Conservation (phyloP, 2,113 vertebrate species). For the Sinocyclocheilus anophthalmus region DNA sequence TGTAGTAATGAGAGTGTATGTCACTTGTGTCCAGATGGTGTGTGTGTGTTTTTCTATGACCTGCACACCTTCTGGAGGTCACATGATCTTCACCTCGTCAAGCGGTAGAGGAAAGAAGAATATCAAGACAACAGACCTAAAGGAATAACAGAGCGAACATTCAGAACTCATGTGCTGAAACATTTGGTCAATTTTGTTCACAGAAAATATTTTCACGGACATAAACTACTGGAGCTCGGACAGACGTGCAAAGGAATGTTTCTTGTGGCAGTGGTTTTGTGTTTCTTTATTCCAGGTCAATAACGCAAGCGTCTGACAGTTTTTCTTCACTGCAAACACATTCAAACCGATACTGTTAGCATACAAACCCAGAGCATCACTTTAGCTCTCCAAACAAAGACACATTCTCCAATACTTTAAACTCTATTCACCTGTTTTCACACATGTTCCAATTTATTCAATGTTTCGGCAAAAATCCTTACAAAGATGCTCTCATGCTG, state of each 20-base stretch:
- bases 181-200: conserved; percentile 12
- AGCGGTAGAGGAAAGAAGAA: not conserved
- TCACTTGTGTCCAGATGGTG: conserved; percentile 28
- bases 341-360: not conserved
- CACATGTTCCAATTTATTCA: not conserved
- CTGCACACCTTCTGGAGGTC: conserved; percentile 27
- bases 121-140: not conserved
- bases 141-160: not conserved
- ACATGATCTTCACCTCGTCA: conserved; percentile 12
- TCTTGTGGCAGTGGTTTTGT: conserved; percentile 1
- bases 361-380: conserved; percentile 6
- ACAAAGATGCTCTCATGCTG: not conserved
- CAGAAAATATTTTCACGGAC: conserved; percentile 17
- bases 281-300: conserved; percentile 8
- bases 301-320: not conserved
- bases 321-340: conserved; percentile 24
- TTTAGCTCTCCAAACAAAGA: not conserved
- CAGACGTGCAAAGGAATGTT: not conserved
- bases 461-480: not conserved
- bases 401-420: not conserved
- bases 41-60: conserved; percentile 29
- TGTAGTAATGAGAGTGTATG: conserved; percentile 27
- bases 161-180: not conserved
- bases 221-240: conserved; percentile 20
- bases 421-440: conserved; percentile 17